These are phyloP conservation scores for Polyploca ridens DNA, from an alignment of 2,888 invertebrate genomes.

Conservation along the genomic window DNA sequence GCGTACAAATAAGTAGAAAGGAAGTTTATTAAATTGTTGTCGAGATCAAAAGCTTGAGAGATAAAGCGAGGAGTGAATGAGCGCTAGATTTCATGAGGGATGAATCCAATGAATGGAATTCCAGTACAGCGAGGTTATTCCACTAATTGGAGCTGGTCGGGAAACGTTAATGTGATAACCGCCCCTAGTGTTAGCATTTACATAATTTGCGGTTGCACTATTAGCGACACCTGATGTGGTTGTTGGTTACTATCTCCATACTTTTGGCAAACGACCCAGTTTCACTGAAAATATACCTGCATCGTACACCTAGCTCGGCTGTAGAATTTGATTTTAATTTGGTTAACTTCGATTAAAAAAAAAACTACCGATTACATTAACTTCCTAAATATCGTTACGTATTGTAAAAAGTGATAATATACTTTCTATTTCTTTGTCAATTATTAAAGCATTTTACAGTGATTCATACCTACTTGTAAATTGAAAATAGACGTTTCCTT, in stretches of 20 bases:
- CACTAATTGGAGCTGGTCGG: slow-evolving; percentile 55
- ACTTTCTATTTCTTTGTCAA: too few species aligned
- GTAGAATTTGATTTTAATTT: neutral
- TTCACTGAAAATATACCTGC: slow-evolving; percentile 18
- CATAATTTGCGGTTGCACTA: slow-evolving; percentile 41
- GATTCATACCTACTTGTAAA: too few species aligned
- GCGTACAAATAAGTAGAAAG: neutral
- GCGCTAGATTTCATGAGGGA: slow-evolving; percentile 33
- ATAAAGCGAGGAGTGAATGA: slow-evolving; percentile 32
- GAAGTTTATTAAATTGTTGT: slow-evolving; percentile 10
- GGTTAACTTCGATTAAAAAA: neutral
- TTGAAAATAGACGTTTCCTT: too few species aligned
- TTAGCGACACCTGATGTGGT: slow-evolving; percentile 10
- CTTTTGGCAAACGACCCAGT: slow-evolving; percentile 32
- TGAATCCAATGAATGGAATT: slow-evolving; percentile 48
- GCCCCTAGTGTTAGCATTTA: slow-evolving; percentile 38
- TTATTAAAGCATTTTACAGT: too few species aligned
- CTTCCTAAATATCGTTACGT: neutral
- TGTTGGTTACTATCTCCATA: slow-evolving; percentile 21
- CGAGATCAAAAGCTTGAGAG: slow-evolving; percentile 25
- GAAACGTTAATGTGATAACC: slow-evolving; percentile 61
- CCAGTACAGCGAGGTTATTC: slow-evolving; percentile 45
- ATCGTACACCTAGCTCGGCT: neutral
- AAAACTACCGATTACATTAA: neutral
- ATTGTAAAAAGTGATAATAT: too few species aligned